Evolutionary conservation across 2,888 invertebrate genomes (phyloP).

Genomic region (Pemphredon lugubris): DNA sequence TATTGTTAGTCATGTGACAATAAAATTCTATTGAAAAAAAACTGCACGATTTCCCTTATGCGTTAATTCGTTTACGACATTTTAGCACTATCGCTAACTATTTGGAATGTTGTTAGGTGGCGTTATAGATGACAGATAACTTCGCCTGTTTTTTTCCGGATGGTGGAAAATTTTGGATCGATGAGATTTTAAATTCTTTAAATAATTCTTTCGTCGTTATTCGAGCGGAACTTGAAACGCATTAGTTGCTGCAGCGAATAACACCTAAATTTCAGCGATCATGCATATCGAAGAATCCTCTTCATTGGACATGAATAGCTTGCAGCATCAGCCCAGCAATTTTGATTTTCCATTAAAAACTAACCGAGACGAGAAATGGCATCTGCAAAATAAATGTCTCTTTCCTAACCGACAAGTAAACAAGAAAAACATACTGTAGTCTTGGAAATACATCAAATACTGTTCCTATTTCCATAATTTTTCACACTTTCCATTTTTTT

Average conservation of each 20-base stretch:
- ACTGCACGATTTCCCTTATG: neutral
- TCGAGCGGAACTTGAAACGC: constrained; percentile 21
- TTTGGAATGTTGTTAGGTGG: too few species aligned
- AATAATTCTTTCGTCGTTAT: constrained; percentile 10
- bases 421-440: neutral
- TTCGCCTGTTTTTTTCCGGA: constrained; percentile 22
- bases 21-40: constrained; percentile 69
- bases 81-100: too few species aligned
- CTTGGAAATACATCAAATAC: neutral
- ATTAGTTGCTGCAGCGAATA: neutral
- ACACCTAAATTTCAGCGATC: constrained; percentile 12
- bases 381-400: constrained; percentile 47
- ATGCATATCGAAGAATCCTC: constrained; percentile 33
- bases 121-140: constrained; percentile 7
- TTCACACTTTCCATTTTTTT: neutral
- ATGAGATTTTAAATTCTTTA: constrained; percentile 38
- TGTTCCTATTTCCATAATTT: too few species aligned
- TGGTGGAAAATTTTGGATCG: constrained; percentile 5
- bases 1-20: constrained; percentile 72
- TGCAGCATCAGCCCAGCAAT: constrained; percentile 33
- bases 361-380: constrained; percentile 45
- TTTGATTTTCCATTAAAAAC: constrained; percentile 46
- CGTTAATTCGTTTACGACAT: too few species aligned
- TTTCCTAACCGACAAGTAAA: constrained; percentile 49
- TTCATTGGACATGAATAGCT: constrained; percentile 29